Percentiles rank a stretch among this genome's conserved stretches.
Evolutionary conservation across 37 sponge, comb jelly and placozoan genomes (phyloP).

Genomic region (Agelas oroides): DNA sequence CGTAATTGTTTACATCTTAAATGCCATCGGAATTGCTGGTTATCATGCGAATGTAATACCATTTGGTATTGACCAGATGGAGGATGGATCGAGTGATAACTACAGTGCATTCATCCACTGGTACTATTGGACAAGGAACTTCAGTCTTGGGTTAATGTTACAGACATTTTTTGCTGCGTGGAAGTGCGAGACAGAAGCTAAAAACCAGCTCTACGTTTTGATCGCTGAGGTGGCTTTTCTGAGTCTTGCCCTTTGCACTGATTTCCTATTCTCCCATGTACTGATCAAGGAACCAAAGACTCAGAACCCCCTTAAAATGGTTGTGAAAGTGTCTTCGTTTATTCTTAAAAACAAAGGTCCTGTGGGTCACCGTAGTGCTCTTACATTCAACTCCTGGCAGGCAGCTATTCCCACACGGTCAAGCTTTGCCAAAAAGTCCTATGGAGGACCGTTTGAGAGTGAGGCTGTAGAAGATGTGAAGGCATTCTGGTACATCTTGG

Average conservation of each 20-base stretch:
- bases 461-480: constrained; percentile 63
- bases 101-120: constrained; percentile 60
- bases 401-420: constrained; percentile 8
- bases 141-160: constrained; percentile 13
- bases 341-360: constrained; percentile 7
- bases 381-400: constrained; percentile 38
- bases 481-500: constrained; percentile 47
- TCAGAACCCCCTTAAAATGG: constrained; percentile 42
- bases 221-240: constrained; percentile 8
- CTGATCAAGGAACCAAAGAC: constrained; percentile 52
- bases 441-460: constrained; percentile 56
- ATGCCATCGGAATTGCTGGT: constrained; percentile 55
- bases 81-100: constrained; percentile 49
- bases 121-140: constrained; percentile 63
- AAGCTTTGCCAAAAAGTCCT: constrained; percentile 34
- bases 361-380: constrained; percentile 35
- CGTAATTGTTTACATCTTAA: constrained; percentile 23
- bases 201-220: not conserved
- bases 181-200: not conserved
- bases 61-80: constrained; percentile 70
- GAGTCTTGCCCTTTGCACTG: constrained; percentile 28
- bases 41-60: constrained; percentile 55
- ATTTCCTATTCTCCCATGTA: constrained; percentile 25
- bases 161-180: not conserved
- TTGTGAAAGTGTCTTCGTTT: constrained; percentile 28